Evolutionary conservation across 2,888 invertebrate species (phyloP), one percentile per base, ranked within the genome.

Genomic region (Epinotia nisella): DNA sequence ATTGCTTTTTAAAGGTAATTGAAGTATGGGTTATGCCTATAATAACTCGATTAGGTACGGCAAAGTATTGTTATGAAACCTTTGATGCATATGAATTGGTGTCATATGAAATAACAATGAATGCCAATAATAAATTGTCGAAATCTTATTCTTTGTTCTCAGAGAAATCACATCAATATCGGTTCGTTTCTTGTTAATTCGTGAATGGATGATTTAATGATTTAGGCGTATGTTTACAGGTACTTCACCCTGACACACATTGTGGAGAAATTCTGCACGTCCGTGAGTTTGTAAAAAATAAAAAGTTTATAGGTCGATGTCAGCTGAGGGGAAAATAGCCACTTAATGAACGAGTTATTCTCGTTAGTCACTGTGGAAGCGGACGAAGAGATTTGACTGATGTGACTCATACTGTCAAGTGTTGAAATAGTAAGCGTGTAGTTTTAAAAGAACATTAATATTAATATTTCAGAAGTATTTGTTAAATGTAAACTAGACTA

Each of bases 181-280:
- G 55, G 24, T 58, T 21, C 29, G 49, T 62, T 73, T 64, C 41
- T 64, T 59, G 49, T 69, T 64, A 68, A 73, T 58, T 71, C 55
- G 39, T 51, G 62, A 69, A 68, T 58, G 67, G 45, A 64, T 53
- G 73, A 59, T 73, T 73, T 69, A 72, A 72, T 64, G 73, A 69
- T 69, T 73, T 73, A 73, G 73, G 68, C 62, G 61, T 68, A 56
- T 72, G 66, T 74, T 74, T 74, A 71, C 66, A 75, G 69, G 70
- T 73, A 66, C 67, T 69, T 70, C 55, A 80, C 90, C 91, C 88
- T 91, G 90, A 89, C 91, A 90, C 75, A 85, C 78, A 84, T 87
- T 39, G 69, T 74, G 79, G 78, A 82, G 82, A 86, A 85, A 83
- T 83, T 82, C 75, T 81, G 78, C 83, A 82, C 78, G 81, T 80